Base-by-base conservation (phyloP, 2,113 vertebrate species). In the Nipponia nippon region DNA sequence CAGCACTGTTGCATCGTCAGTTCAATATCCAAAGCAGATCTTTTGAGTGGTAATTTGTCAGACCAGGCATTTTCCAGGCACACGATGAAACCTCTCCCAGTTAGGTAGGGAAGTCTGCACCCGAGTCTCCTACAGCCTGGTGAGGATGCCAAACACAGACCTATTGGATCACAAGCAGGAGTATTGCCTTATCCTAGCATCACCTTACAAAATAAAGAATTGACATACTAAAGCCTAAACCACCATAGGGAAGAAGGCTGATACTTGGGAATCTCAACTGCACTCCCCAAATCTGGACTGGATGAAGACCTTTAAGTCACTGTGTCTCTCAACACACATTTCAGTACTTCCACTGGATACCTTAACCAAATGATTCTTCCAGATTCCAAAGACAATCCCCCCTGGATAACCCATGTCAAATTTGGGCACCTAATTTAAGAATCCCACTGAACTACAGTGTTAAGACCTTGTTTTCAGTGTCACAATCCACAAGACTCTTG, bases 371-470 rank as follows among this genome's bases (percentile, higher is more conserved):
- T 7, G 36, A 90, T 53, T 86, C 17, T 80, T 65, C 30, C 49
- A 46, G 32, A 49, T 42, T 77, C 30, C 21, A 29, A 47, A 79
- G 8, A 53, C 18, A 88, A 82, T 8, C 14, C 59, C 40, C 55
- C 65, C 26, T 52, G 53, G 16, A 53, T 10, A 75, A 66, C 3
- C 22, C 36, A 8, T 3, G 2, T 5, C 26, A 21, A 86, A 70
- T 55, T 5, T 16, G 36, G 23, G 36, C n/a, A 56, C 6, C 29
- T 47, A 42, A 89, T 38, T 66, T n/a, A 53, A n/a, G 44, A 76
- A 61, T 38, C 10, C 6, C 19, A 38, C 22, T 26, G 13, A 87
- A 70, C 6, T 1, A 2, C 55, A n/a, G 15, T 0, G 3, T 66
- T 56, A 83, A 62, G 2, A 34, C 14, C 2, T 63, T 42, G 38